Evolutionary conservation across 1,140 invertebrate species (phyloP).

Genomic region (Sarcophaga bullata): DNA sequence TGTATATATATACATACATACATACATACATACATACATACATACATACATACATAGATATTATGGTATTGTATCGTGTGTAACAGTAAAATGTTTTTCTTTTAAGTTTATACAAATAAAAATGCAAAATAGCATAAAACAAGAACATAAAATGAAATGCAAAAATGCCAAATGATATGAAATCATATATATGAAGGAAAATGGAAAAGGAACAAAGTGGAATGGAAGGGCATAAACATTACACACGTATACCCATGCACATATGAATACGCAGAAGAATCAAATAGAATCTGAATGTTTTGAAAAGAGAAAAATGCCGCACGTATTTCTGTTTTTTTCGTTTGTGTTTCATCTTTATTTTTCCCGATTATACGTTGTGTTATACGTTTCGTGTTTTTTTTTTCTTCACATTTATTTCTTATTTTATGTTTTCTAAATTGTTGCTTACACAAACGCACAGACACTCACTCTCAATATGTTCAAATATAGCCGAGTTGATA

Average conservation of each 20-base stretch:
- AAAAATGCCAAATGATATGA: conserved; percentile 6
- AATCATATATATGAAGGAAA: background rate
- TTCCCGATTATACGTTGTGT: too few species aligned
- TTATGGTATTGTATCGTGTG: background rate
- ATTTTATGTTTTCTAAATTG: conserved; percentile 13
- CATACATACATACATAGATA: too few species aligned
- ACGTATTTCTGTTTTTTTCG: background rate
- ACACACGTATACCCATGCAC: too few species aligned
- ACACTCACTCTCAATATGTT: too few species aligned
- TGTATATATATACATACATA: too few species aligned
- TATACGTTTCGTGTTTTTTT: background rate
- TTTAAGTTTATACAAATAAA: conserved; percentile 27
- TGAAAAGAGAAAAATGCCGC: background rate
- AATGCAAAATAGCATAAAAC: conserved; percentile 24
- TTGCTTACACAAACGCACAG: background rate
- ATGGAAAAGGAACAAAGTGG: too few species aligned
- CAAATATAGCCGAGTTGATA: background rate
- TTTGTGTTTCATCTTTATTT: background rate
- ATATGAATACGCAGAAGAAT: too few species aligned
- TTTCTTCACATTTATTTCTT: background rate
- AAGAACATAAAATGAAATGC: conserved; percentile 16
- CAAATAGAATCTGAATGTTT: too few species aligned
- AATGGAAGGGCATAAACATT: too few species aligned
- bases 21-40: too few species aligned
- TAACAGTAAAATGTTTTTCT: conserved; percentile 4